Evolutionary conservation across 2,797 vertebrate genomes (phyloP).

Genomic region (Tragopan temminckii): DNA sequence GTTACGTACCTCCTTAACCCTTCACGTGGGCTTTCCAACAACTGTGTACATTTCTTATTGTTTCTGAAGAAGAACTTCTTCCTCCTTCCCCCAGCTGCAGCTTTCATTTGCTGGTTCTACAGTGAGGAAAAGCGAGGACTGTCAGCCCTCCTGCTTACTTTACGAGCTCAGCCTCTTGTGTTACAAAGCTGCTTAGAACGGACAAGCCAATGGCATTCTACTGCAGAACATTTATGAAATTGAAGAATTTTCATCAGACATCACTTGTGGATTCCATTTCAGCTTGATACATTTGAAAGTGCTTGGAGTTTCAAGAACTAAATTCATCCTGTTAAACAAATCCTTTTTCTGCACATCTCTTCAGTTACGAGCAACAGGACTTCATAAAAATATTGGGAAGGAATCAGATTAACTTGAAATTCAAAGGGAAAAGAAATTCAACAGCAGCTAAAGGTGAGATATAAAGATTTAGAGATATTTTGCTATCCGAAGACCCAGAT

Average conservation of each 20-base stretch:
- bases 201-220: not conserved
- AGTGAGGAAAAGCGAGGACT: not conserved
- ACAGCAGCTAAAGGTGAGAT: not conserved
- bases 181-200: not conserved
- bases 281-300: not conserved
- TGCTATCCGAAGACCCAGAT: not conserved
- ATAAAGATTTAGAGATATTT: not conserved
- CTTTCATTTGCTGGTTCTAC: not conserved
- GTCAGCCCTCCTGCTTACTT: not conserved
- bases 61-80: not conserved
- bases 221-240: not conserved
- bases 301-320: not conserved
- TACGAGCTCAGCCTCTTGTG: not conserved
- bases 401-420: not conserved
- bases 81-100: not conserved
- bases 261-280: not conserved
- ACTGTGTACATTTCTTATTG: not conserved
- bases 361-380: not conserved
- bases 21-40: not conserved
- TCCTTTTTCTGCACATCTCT: not conserved
- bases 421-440: not conserved
- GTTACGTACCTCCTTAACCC: not conserved
- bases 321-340: slow-evolving; percentile 14
- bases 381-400: not conserved
- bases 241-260: not conserved